phyloP scores from a whole-genome alignment of 2,888 invertebrate genomes.

The Acheta domesticus region DNA sequence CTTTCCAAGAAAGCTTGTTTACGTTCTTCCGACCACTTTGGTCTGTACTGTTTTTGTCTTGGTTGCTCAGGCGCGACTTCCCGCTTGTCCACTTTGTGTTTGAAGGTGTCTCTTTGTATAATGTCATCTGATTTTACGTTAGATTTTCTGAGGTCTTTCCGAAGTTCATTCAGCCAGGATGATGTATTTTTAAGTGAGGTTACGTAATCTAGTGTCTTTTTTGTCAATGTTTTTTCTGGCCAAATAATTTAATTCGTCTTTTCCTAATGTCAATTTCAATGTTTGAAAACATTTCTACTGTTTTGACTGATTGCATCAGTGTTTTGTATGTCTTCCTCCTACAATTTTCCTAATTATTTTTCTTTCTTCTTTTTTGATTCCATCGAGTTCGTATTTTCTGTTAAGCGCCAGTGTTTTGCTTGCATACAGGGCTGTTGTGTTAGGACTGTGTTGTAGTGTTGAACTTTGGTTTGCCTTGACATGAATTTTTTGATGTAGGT shows the following conservation, averaged over 20 bases:
- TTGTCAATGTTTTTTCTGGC: constrained; percentile 18
- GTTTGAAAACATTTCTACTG: background rate
- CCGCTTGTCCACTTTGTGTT: constrained; percentile 20
- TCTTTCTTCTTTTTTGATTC: constrained; percentile 22
- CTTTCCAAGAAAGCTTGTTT: constrained; percentile 19
- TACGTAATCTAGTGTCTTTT: constrained; percentile 21
- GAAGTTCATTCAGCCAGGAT: background rate
- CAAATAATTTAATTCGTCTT: constrained; percentile 20
- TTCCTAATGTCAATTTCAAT: constrained; percentile 21
- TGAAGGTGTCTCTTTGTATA: background rate
- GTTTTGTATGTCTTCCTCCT: background rate
- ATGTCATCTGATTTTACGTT: background rate
- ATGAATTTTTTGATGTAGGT: constrained; percentile 19
- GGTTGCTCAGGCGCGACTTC: background rate
- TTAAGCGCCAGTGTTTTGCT: constrained; percentile 20
- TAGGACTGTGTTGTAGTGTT: constrained; percentile 22
- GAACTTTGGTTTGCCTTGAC: constrained; percentile 6
- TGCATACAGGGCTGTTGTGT: constrained; percentile 6
- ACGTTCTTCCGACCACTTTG: constrained; percentile 20
- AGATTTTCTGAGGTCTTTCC: constrained; percentile 11
- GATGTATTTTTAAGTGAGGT: constrained; percentile 12
- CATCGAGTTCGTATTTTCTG: constrained; percentile 18
- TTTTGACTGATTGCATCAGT: constrained; percentile 19
- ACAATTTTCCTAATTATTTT: background rate
- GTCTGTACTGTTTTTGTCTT: background rate